Percentiles rank a stretch among this genome's conserved stretches.
phyloP scores from a whole-genome alignment of 2,888 invertebrate species.

The Andrena haemorrhoa region DNA sequence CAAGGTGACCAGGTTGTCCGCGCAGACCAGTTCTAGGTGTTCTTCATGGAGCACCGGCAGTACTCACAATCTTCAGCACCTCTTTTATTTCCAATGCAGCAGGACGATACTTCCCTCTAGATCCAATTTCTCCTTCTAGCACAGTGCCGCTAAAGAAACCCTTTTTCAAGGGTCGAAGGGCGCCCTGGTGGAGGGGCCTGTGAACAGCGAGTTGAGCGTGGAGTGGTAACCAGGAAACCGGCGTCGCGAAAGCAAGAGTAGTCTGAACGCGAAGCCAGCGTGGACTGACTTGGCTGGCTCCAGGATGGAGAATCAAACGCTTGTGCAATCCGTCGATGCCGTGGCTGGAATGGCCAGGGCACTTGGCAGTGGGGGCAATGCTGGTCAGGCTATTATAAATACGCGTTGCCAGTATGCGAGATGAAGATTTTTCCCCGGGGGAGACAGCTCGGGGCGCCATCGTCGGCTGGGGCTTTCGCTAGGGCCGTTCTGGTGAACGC shows the following conservation, averaged over 20 bases:
- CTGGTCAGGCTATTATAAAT: slow-evolving; percentile 35
- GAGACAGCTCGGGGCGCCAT: not conserved
- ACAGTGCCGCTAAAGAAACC: not conserved
- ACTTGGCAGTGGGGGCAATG: slow-evolving; percentile 56
- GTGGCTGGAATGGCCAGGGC: slow-evolving; percentile 51
- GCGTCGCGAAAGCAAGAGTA: slow-evolving; percentile 66
- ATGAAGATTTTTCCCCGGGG: slow-evolving; percentile 24
- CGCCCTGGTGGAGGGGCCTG: not conserved
- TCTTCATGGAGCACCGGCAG: not conserved
- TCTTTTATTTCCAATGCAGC: too few relatives aligned
- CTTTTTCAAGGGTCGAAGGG: not conserved
- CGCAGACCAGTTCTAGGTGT: not conserved
- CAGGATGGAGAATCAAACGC: slow-evolving; percentile 74
- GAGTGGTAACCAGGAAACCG: slow-evolving; percentile 45
- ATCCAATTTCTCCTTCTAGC: not conserved
- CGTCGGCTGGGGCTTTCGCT: not conserved
- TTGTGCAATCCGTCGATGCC: slow-evolving; percentile 75
- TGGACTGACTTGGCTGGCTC: slow-evolving; percentile 74
- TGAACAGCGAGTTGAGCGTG: not conserved
- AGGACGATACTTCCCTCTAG: not conserved
- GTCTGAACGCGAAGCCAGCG: slow-evolving; percentile 74
- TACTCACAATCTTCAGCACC: not conserved
- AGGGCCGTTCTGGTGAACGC: not conserved
- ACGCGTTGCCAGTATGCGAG: slow-evolving; percentile 10
- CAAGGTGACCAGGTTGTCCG: not conserved